Evolutionary conservation across 2,888 invertebrate species (phyloP).

Genomic region (Melangyna quadrimaculata): DNA sequence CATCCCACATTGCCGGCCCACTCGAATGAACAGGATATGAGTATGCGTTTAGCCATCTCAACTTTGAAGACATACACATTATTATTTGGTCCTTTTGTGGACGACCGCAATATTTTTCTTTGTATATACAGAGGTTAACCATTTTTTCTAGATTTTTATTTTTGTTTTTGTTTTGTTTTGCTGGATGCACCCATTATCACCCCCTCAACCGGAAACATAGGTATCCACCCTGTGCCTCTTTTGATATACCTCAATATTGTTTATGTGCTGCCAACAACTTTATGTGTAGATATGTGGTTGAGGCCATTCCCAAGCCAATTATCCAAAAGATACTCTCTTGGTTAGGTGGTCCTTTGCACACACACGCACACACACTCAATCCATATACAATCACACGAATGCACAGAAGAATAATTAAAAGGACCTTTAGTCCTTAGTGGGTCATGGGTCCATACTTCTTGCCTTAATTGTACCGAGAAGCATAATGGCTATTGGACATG

Average conservation of each 20-base stretch:
- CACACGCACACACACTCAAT: conserved; percentile 8
- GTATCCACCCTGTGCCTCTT: conserved; percentile 9
- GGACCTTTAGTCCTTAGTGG: conserved; percentile 60
- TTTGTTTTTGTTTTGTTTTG: neutral
- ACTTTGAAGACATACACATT: conserved; percentile 41
- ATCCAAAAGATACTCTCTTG: conserved; percentile 46
- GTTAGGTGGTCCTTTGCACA: conserved; percentile 22
- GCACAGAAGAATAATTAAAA: conserved; percentile 57
- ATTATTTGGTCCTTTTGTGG: conserved; percentile 60
- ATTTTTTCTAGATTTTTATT: neutral
- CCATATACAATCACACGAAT: conserved; percentile 26
- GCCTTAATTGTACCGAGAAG: conserved; percentile 40
- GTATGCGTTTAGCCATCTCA: too few relatives aligned
- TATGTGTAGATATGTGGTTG: conserved; percentile 9
- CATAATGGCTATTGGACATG: conserved; percentile 61
- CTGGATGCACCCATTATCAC: neutral
- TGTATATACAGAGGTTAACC: conserved; percentile 36
- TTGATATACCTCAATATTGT: conserved; percentile 21
- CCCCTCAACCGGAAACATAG: neutral
- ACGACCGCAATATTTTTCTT: conserved; percentile 62
- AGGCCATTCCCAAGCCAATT: conserved; percentile 58
- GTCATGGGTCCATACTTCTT: conserved; percentile 63
- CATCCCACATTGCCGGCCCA: neutral
- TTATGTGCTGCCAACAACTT: conserved; percentile 37
- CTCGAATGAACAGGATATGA: neutral